Evolutionary conservation across 2,797 vertebrate genomes (phyloP).

Genomic region (Menidia menidia): DNA sequence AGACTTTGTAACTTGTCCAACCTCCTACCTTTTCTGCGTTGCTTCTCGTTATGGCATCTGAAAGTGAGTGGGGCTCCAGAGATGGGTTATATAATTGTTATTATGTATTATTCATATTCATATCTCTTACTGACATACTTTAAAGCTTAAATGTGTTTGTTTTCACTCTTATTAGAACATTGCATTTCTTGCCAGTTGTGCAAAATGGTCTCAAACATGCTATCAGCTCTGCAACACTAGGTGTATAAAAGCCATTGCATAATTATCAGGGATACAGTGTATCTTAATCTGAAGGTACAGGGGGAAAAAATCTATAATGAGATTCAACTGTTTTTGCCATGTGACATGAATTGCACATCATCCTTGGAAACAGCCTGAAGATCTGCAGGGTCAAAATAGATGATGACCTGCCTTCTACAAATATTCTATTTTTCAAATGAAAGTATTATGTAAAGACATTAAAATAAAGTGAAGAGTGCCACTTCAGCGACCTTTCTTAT

Average conservation of each 20-base stretch:
- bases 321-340: neutral
- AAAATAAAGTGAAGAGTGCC: constrained; percentile 29
- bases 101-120: neutral
- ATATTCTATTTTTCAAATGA: constrained; percentile 13
- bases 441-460: constrained; percentile 12
- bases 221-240: too few relatives aligned
- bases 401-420: constrained; percentile 9
- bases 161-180: neutral
- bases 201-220: neutral
- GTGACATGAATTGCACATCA: neutral
- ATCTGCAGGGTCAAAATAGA: neutral
- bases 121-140: neutral
- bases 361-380: neutral
- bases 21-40: neutral
- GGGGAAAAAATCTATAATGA: too few relatives aligned
- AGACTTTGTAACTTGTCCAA: constrained; percentile 2
- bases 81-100: neutral
- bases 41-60: neutral
- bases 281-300: too few relatives aligned
- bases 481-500: constrained; percentile 18
- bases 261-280: too few relatives aligned
- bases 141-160: neutral
- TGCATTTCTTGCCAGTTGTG: neutral
- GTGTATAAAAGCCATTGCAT: too few relatives aligned
- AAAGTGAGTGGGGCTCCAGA: neutral